A percentile compares a stretch with the other conserved stretches of the same genome.
Evolutionary conservation across 2,113 vertebrate genomes (phyloP).

Genomic region (Equus quagga): DNA sequence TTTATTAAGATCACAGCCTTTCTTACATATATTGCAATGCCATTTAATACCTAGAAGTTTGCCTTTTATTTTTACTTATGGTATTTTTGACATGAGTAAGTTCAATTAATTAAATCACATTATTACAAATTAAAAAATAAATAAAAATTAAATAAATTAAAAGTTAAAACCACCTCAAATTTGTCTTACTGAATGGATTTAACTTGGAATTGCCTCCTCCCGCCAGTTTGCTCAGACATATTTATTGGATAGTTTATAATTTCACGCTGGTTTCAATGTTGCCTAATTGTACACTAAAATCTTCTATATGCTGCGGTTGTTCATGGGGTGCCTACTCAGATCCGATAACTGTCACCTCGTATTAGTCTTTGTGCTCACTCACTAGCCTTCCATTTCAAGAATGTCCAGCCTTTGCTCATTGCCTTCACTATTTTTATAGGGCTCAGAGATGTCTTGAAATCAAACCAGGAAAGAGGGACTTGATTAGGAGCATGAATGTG

Average conservation of each 20-base stretch:
- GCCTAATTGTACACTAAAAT: neutral
- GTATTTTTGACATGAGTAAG: neutral
- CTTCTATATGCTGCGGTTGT: neutral
- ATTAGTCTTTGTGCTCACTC: neutral
- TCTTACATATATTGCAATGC: neutral
- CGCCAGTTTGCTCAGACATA: neutral
- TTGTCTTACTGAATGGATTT: conserved; percentile 29
- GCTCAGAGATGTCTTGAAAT: neutral
- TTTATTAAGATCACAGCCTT: neutral
- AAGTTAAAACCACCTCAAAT: neutral
- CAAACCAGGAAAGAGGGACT: neutral
- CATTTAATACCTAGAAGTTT: neutral
- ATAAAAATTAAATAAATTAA: neutral
- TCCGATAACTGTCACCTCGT: neutral
- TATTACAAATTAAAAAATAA: neutral
- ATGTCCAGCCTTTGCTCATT: neutral
- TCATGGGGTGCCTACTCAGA: neutral
- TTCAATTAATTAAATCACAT: neutral
- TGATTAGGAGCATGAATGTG: neutral
- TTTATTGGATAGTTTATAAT: neutral
- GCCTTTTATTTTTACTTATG: conserved; percentile 1
- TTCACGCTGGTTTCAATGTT: neutral
- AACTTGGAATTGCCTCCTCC: neutral
- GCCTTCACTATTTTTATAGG: neutral
- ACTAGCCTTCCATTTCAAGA: neutral